phyloP scores from a whole-genome alignment of 1,140 invertebrate genomes.

The Caenorhabditis brenneri region DNA sequence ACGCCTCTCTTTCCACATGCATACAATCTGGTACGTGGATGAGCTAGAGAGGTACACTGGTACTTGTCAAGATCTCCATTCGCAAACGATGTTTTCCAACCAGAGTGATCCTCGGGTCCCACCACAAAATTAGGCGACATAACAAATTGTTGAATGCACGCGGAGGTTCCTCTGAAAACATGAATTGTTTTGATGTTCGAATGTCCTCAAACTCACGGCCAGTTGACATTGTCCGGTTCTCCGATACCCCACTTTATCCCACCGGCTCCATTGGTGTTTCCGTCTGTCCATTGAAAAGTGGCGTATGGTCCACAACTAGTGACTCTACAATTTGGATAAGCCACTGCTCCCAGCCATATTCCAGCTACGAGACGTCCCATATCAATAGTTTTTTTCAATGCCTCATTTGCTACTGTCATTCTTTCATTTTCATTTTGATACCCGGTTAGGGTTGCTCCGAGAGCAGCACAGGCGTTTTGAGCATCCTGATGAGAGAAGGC shows the following conservation, averaged over 20 bases:
- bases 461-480: background rate
- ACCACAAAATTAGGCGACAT: background rate
- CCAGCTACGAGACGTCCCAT: background rate
- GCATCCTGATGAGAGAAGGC: background rate
- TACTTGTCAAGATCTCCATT: slow-evolving; percentile 1
- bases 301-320: background rate
- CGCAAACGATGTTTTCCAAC: background rate
- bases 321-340: background rate
- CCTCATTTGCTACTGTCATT: background rate
- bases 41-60: background rate
- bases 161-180: background rate
- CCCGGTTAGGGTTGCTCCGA: background rate
- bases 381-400: background rate
- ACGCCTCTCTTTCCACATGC: slow-evolving; percentile 9
- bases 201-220: too few relatives aligned
- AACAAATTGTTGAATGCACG: background rate
- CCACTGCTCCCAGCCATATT: background rate
- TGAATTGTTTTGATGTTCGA: too few relatives aligned
- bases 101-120: background rate
- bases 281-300: background rate
- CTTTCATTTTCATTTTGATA: background rate
- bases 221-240: background rate
- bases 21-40: background rate
- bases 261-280: background rate
- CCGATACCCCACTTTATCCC: background rate